Conservation (phyloP, 1,140 invertebrate genomes). For the Homarus americanus region DNA sequence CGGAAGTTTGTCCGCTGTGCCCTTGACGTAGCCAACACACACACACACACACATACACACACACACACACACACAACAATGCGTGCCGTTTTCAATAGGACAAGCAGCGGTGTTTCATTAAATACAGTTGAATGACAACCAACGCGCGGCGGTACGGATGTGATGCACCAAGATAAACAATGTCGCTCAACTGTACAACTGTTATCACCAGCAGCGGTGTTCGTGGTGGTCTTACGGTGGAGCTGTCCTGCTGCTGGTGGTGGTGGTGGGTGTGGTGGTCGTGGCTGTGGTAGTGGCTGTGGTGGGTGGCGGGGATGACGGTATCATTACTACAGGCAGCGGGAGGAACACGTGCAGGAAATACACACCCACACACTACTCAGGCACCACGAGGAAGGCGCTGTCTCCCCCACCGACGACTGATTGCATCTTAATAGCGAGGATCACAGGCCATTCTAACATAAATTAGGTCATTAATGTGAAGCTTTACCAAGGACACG, state of each 20-base stretch:
- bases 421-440: too few species aligned
- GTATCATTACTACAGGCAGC: not conserved
- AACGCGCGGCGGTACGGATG: not conserved
- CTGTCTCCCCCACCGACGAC: too few species aligned
- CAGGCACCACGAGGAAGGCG: not conserved
- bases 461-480: too few species aligned
- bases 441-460: too few species aligned
- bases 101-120: not conserved
- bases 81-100: constrained; percentile 4
- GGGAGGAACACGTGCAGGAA: not conserved
- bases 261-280: not conserved
- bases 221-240: not conserved
- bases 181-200: not conserved
- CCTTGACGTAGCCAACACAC: constrained; percentile 9
- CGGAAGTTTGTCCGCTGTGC: constrained; percentile 47
- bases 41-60: not conserved
- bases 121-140: too few species aligned
- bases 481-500: too few species aligned
- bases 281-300: not conserved
- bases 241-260: not conserved
- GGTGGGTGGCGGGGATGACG: not conserved
- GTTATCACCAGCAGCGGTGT: not conserved
- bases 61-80: constrained; percentile 1
- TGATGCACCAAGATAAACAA: too few species aligned
- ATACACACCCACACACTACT: not conserved